Base-by-base conservation (phyloP, 2,797 vertebrate genomes). In the Helostoma temminkii region DNA sequence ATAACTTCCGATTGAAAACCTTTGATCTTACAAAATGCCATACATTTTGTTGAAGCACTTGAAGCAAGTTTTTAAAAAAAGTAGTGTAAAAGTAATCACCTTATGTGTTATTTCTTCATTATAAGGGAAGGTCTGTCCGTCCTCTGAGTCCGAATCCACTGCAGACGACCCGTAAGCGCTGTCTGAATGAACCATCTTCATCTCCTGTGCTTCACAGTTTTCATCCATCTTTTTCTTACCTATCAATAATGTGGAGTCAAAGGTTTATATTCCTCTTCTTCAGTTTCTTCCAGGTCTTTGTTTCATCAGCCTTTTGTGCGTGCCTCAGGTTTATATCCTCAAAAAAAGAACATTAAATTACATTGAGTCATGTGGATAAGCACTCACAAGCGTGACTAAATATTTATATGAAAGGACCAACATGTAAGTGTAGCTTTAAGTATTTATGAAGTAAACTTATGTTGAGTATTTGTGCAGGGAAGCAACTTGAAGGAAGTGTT, bases 81-180 rank as follows among this genome's bases (percentile, higher is more conserved):
- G 15, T 24, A 9, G 18, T 9, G 12, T 9, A 46, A 7, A 52
- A 30, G 43, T n/a, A 19, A 7, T 88, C 55, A 91, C 92, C 92
- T 93, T 92, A 16, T 93, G 91, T 42, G 54, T 78, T 9, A 91
- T 70, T 34, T 92, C 86, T 66, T 94, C 80, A 14, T 93, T 77
- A 46, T 92, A 92, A 9, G 80, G 71, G 24, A 63, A 66, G 24
- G 41, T 88, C 41, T 66, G 78, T 46, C 71, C 50, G 5, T 91
- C 87, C 64, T 91, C 88, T 12, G 85, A 78, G 76, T 91, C 87
- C 3, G 73, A 79, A 65, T 89, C 81, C 67, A 63, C 43, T 3
- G 39, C 68, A 18, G 85, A 83, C 28, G 91, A 92, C 21, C 82
- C 79, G n/a, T 86, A 91, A 0, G 88, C 83, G 10, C 83, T 85